phyloP scores from a whole-genome alignment of 2,888 invertebrate species.

The Machimus rusticus region DNA sequence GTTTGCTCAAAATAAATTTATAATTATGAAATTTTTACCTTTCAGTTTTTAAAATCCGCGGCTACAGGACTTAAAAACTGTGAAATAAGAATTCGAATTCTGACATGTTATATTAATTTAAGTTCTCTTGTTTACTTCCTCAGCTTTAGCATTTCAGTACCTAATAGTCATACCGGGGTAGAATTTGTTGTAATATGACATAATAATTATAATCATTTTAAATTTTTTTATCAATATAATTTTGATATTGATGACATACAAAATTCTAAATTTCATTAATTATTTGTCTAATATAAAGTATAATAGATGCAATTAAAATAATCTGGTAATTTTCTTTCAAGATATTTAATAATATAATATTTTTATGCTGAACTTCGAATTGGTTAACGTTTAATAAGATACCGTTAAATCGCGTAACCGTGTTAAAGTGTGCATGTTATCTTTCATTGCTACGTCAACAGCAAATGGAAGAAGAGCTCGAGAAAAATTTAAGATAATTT shows the following conservation, averaged over 20 bases:
- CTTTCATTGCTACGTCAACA: neutral
- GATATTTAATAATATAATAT: neutral
- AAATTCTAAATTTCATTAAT: too few relatives aligned
- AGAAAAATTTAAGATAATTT: conserved; percentile 9
- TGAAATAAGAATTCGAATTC: neutral
- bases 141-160: too few relatives aligned
- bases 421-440: neutral
- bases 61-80: neutral
- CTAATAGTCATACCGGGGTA: too few relatives aligned
- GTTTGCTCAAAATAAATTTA: neutral
- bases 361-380: neutral
- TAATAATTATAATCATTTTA: too few relatives aligned
- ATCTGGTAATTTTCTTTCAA: neutral
- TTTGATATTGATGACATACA: too few relatives aligned
- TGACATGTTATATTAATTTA: neutral
- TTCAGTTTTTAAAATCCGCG: neutral
- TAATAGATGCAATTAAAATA: too few relatives aligned
- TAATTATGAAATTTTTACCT: neutral
- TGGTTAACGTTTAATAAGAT: neutral
- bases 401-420: neutral
- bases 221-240: too few relatives aligned
- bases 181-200: too few relatives aligned
- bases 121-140: too few relatives aligned
- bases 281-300: too few relatives aligned
- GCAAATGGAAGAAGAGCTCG: conserved; percentile 18